Evolutionary conservation across 2,888 invertebrate species (phyloP).

Genomic region (Heteromurus nitidus): DNA sequence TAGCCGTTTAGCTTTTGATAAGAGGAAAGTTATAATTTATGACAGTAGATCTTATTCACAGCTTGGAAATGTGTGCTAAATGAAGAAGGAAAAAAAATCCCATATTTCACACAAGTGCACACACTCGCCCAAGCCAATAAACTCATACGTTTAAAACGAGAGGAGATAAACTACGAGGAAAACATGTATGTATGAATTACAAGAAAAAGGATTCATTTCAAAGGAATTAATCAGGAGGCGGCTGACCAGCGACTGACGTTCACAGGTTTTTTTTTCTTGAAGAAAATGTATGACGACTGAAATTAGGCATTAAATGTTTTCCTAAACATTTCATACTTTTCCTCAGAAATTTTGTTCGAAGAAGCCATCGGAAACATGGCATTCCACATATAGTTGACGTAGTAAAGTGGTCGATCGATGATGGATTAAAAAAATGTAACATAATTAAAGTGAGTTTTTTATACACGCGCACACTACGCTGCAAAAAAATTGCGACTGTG

Average conservation of each 20-base stretch:
- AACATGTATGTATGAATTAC: no score
- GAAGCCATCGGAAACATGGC: no score
- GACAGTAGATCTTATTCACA: conserved; percentile 22
- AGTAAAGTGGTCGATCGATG: background rate
- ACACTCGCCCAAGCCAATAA: background rate
- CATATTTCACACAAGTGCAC: background rate
- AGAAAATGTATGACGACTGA: no score
- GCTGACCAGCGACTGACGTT: background rate
- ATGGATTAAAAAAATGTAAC: background rate
- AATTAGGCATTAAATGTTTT: no score
- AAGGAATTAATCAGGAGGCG: no score
- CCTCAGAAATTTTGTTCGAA: no score
- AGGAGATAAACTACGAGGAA: background rate
- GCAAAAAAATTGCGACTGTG: background rate
- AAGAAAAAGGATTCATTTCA: no score
- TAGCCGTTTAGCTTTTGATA: conserved; percentile 33
- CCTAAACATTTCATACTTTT: no score
- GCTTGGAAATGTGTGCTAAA: conserved; percentile 20
- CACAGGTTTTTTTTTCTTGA: no score
- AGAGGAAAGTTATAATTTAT: conserved; percentile 53
- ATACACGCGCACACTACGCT: background rate
- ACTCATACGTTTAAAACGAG: background rate
- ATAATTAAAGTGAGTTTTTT: background rate
- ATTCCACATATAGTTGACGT: no score
- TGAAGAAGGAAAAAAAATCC: background rate